Evolutionary conservation across 1,140 invertebrate genomes (phyloP).

Genomic region (Caerostris darwini): DNA sequence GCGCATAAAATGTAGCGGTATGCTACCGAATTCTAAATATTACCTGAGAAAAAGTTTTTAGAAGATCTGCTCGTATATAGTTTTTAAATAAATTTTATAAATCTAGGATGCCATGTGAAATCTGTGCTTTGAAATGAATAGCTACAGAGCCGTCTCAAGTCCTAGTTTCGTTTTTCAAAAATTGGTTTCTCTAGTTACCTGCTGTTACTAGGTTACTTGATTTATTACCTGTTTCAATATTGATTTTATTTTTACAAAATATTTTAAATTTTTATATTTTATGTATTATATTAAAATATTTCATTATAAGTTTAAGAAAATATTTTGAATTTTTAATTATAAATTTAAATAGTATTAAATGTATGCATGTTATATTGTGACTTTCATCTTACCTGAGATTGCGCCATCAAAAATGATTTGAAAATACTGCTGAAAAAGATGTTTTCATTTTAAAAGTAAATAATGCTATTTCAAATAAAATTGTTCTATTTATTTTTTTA

Average conservation of each 20-base stretch:
- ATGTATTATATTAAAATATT: no score
- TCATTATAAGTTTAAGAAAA: no score
- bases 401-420: not conserved
- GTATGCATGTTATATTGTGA: no score
- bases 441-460: no score
- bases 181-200: not conserved
- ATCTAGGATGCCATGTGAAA: not conserved
- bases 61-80: not conserved
- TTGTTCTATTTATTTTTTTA: no score
- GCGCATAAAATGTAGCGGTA: conserved; percentile 73
- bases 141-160: not conserved
- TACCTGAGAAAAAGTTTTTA: not conserved
- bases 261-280: no score
- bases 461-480: no score
- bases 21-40: conserved; percentile 54
- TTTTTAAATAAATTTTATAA: no score
- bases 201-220: conserved; percentile 28
- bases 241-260: not conserved
- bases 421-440: not conserved
- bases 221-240: conserved; percentile 8
- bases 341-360: no score
- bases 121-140: not conserved
- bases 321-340: no score
- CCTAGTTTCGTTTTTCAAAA: not conserved
- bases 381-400: not conserved